Conservation (phyloP, 2,797 vertebrate genomes). For the Pelochelys cantorii region DNA sequence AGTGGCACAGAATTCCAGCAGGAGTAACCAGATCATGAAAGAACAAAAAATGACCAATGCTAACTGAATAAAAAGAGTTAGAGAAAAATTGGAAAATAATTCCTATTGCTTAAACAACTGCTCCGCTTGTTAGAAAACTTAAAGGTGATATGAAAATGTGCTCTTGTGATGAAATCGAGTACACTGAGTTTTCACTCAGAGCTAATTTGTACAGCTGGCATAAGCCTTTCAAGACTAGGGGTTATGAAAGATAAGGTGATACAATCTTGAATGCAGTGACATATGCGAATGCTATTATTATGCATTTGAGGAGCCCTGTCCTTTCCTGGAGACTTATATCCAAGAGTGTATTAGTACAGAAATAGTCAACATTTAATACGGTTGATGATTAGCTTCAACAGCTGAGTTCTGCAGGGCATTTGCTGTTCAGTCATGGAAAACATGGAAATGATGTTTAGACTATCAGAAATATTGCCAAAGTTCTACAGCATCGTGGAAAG, state of each 20-base stretch:
- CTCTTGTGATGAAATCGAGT: not conserved
- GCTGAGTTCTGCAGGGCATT: not conserved
- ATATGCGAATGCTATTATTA: not conserved
- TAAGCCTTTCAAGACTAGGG: not conserved
- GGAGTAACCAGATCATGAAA: not conserved
- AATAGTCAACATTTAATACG: not conserved
- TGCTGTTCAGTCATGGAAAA: conserved; percentile 27
- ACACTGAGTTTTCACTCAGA: not conserved
- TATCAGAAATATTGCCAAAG: not conserved
- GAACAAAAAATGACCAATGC: not conserved
- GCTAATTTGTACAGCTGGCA: not conserved
- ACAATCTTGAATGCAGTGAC: not conserved
- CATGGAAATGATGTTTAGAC: not conserved
- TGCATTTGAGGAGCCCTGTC: not conserved
- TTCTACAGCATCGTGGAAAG: not conserved
- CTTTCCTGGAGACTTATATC: not conserved
- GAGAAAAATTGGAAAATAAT: not conserved
- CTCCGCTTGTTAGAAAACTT: not conserved
- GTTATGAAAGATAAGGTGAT: not conserved
- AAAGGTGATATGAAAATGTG: not conserved
- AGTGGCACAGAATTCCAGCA: not conserved
- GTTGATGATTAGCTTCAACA: not conserved
- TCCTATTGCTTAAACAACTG: not conserved
- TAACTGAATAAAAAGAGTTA: not conserved
- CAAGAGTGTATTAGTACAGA: not conserved